These are phyloP conservation scores for Dicentrarchus labrax DNA, from an alignment of 2,113 vertebrate genomes.

Conservation along the genomic window DNA sequence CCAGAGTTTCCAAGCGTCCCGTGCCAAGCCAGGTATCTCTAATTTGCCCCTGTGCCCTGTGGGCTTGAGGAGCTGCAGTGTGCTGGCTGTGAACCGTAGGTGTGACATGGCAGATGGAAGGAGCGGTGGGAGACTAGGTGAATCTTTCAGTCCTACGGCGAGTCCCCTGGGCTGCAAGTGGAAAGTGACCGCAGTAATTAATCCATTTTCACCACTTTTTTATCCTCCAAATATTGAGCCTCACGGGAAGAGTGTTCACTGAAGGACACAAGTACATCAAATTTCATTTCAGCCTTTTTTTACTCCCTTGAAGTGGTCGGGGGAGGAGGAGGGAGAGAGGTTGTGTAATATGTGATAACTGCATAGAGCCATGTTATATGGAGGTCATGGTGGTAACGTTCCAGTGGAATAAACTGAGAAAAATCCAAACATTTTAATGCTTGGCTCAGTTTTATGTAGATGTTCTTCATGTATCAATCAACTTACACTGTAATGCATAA, in stretches of 20 bases:
- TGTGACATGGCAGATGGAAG: constrained; percentile 81
- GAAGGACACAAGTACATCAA: constrained; percentile 64
- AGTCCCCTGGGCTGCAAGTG: constrained; percentile 70
- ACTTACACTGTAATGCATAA: constrained; percentile 21
- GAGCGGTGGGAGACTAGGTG: constrained; percentile 75
- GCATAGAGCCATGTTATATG: constrained; percentile 32
- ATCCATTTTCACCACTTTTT: constrained; percentile 76
- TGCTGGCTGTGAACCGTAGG: constrained; percentile 54
- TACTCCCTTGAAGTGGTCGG: constrained; percentile 23
- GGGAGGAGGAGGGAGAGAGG: background rate
- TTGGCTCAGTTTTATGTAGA: constrained; percentile 22
- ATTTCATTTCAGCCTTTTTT: constrained; percentile 41
- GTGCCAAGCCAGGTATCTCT: constrained; percentile 64
- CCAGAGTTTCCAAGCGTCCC: constrained; percentile 42
- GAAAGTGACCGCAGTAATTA: constrained; percentile 79
- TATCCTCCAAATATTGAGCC: constrained; percentile 67
- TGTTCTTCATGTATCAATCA: constrained; percentile 44
- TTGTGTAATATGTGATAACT: constrained; percentile 33
- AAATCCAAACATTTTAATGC: constrained; percentile 45
- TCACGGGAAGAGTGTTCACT: constrained; percentile 55
- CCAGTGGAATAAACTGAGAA: constrained; percentile 20
- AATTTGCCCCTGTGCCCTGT: constrained; percentile 55
- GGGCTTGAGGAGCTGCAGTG: constrained; percentile 34
- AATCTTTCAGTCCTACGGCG: constrained; percentile 68
- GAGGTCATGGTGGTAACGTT: constrained; percentile 42